Base-by-base conservation (phyloP, 2,797 vertebrate species). In the Dermochelys coriacea region DNA sequence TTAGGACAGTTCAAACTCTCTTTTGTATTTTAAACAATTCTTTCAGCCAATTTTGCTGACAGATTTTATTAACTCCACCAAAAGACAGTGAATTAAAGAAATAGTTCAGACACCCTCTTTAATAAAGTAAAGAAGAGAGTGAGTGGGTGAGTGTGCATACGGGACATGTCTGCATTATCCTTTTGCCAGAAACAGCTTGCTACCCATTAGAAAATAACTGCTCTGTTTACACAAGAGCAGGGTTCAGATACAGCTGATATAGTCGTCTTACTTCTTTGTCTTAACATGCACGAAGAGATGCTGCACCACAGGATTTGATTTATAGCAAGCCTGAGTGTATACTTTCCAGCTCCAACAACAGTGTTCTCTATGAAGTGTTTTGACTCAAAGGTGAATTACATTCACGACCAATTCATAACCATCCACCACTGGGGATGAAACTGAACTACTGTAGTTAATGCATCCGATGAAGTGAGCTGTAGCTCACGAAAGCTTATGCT, bases 21-120 rank as follows among this genome's bases (percentile, higher is more conserved):
- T 74, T 97, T 96, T 94, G 91, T 91, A 75, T 85, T 91, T 88
- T 93, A 96, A 97, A 92, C 82, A 97, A 97, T 97, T 95, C 75
- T 95, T 97, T 93, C 45, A 95, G 91, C 90, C 89, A 55, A 25
- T 96, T 97, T 94, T 84, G 84, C 74, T 88, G 82, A 88, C 90
- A 95, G 94, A 96, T 74, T 37, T 91, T 95, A 85, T 41, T 85
- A 87, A 86, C 59, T 78, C 88, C 84, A 94, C 59, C 90, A 81
- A 93, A 95, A 95, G 97, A 92, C 84, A 92, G 86, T 93, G 89
- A 90, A 85, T 78, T n/a, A 93, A 91, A 94, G 21, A 87, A 96
- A 91, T 11, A 84, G 84, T 25, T 88, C 0, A 12, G 82, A 7
- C 5, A 75, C 87, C 54, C 82, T 89, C 93, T 93, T 95, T 92